These are phyloP conservation scores for Phyllostomus hastatus DNA, from an alignment of 2,113 vertebrate genomes.

Conservation along the genomic window DNA sequence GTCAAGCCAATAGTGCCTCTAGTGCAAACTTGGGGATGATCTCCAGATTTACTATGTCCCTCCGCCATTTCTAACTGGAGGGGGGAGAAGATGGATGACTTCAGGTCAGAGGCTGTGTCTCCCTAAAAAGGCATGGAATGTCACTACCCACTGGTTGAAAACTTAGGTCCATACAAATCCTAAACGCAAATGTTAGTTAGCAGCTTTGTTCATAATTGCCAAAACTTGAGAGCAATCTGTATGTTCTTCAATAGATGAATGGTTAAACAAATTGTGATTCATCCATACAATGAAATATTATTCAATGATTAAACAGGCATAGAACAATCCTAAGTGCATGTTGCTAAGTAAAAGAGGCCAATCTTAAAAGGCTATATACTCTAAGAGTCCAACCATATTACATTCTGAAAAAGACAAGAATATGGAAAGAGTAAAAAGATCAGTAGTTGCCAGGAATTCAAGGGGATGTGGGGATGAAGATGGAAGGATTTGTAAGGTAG, in stretches of 20 bases:
- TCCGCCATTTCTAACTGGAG: not conserved
- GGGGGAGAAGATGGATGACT: not conserved
- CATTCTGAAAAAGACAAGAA: not conserved
- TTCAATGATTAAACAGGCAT: not conserved
- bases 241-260: not conserved
- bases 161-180: not conserved
- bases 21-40: not conserved
- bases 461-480: not conserved
- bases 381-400: not conserved
- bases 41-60: not conserved
- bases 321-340: not conserved
- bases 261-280: not conserved
- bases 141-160: not conserved
- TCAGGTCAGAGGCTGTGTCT: not conserved
- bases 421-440: not conserved
- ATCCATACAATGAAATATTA: not conserved
- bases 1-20: not conserved
- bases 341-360: not conserved
- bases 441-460: not conserved
- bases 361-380: not conserved
- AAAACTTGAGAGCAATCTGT: not conserved
- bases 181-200: not conserved
- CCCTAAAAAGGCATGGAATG: not conserved
- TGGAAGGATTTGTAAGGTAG: not conserved
- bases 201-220: not conserved